phyloP scores from a whole-genome alignment of 2,888 invertebrate genomes.

The Sabellastarte sp. region DNA sequence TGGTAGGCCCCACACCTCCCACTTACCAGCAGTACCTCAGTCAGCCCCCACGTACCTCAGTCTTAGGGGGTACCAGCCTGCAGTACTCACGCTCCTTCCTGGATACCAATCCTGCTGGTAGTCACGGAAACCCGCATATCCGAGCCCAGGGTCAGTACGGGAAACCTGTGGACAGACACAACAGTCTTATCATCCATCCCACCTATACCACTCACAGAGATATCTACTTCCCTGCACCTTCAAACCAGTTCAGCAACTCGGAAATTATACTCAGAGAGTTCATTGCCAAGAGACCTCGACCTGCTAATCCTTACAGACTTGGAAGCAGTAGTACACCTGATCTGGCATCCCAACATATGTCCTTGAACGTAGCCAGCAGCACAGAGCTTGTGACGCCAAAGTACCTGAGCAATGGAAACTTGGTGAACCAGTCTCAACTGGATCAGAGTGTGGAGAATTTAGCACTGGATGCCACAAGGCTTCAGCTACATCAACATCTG shows the following conservation, averaged over 20 bases:
- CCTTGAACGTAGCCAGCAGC: constrained; percentile 35
- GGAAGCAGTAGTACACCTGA: constrained; percentile 84
- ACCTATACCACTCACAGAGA: constrained; percentile 59
- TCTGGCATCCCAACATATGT: constrained; percentile 63
- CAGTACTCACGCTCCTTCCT: neutral
- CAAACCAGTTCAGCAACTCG: constrained; percentile 35
- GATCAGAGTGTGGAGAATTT: constrained; percentile 31
- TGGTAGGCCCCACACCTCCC: constrained; percentile 32
- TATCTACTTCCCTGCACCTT: constrained; percentile 43
- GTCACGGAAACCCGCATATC: neutral
- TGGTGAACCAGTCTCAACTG: constrained; percentile 33
- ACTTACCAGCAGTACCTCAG: constrained; percentile 6
- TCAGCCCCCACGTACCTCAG: neutral
- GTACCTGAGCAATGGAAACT: constrained; percentile 56
- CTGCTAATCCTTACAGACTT: constrained; percentile 74
- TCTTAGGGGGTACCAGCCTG: too few relatives aligned
- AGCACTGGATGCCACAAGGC: constrained; percentile 17
- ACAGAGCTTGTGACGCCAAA: constrained; percentile 67
- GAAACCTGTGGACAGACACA: constrained; percentile 36
- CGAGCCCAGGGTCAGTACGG: constrained; percentile 6
- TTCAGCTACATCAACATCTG: too few relatives aligned
- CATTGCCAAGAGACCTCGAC: constrained; percentile 70
- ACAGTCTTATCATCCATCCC: constrained; percentile 50
- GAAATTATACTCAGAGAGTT: constrained; percentile 27
- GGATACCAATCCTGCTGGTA: neutral